Base-by-base conservation (phyloP, 35 echinoderm and acorn worm species). In the Ophioderma brevispina region DNA sequence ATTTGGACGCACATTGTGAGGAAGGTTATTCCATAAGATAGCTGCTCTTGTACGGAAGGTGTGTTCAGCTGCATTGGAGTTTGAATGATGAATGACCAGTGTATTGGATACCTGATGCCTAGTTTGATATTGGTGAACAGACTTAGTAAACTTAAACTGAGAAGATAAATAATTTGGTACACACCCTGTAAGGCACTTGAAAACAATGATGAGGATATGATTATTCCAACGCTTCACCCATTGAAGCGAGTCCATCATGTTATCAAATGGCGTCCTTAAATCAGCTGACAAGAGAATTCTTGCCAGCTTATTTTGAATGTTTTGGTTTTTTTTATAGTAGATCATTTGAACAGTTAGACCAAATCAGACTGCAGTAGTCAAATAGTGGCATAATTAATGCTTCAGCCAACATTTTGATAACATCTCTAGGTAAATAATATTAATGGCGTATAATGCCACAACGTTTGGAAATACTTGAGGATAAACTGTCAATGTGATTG, bases 351-450 rank as follows among this genome's bases (percentile, higher is more conserved):
- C 75, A 77, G 23, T 77, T 77, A 10, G 75, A 31, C 75, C 75
- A 77, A 77, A 77, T 77, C n/a, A 31, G 75, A 77, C 75, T 77
- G n/a, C 75, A 77, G n/a, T 77, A 77, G n/a, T 77, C 75, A 35
- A 77, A 77, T 10, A 10, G 75, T 10, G 75, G 75, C 75, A 77
- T 77, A 10, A 77, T 77, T 77, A 77, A 35, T 10, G 75, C 75
- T 35, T 77, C 75, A 8, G n/a, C 75, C 11, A 77, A 11, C 75
- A 77, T 77, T 77, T 77, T 77, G 23, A 77, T 5, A 77, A 35
- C 75, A 77, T 30, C n/a, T 11, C n/a, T 77, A 10, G 75, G 75
- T 77, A 77, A 77, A 31, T 8, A 77, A 77, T 11, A 30, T 77
- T 77, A 10, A 77, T 25, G 33, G 23, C n/a, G 23, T 10, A 77